phyloP scores from a whole-genome alignment of 2,888 invertebrate genomes.

The Phalera bucephala region DNA sequence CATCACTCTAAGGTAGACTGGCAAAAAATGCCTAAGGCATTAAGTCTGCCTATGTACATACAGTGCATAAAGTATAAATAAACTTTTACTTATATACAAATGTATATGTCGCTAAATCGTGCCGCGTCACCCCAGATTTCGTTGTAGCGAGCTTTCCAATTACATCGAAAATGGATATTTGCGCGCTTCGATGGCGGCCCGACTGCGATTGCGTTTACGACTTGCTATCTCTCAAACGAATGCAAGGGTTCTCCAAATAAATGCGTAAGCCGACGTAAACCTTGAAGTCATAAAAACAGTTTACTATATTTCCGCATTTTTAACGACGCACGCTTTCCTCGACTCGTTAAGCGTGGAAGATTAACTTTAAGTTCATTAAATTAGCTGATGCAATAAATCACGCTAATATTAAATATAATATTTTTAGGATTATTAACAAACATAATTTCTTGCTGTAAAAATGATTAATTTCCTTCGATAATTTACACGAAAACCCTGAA shows the following conservation, averaged over 20 bases:
- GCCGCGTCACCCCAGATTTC: constrained; percentile 51
- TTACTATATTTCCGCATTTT: constrained; percentile 17
- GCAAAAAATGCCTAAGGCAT: too few relatives aligned
- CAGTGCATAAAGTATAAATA: too few relatives aligned
- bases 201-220: constrained; percentile 18
- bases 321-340: constrained; percentile 19
- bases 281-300: constrained; percentile 21
- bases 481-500: too few relatives aligned
- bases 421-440: too few relatives aligned
- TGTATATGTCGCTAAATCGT: too few relatives aligned
- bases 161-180: constrained; percentile 61
- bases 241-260: constrained; percentile 50
- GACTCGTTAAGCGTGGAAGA: constrained; percentile 19
- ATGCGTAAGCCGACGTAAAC: constrained; percentile 32
- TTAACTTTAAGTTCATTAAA: constrained; percentile 27
- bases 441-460: too few relatives aligned
- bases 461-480: too few relatives aligned
- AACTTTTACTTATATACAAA: too few relatives aligned
- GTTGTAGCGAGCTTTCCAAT: constrained; percentile 68
- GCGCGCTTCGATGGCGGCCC: constrained; percentile 32
- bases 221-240: constrained; percentile 50
- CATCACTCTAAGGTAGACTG: too few relatives aligned
- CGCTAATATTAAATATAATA: too few relatives aligned
- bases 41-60: too few relatives aligned
- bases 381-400: too few relatives aligned